Evolutionary conservation across 2,113 vertebrate genomes (phyloP).

Genomic region (Picathartes gymnocephalus): DNA sequence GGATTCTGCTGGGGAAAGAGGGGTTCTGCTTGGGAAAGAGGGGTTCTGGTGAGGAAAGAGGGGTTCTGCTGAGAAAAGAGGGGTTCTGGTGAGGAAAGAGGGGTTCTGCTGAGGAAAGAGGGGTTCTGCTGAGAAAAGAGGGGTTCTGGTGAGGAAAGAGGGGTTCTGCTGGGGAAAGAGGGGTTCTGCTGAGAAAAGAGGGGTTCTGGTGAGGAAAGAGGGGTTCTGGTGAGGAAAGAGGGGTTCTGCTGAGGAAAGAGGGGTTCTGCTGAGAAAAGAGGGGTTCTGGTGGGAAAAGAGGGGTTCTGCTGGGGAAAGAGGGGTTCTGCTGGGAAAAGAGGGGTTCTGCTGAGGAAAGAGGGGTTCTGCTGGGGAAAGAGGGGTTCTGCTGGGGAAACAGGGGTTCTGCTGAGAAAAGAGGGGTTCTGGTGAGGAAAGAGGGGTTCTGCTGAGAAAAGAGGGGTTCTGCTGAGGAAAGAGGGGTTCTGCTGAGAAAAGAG

Average conservation of each 20-base stretch:
- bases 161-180: background rate
- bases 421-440: background rate
- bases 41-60: background rate
- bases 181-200: accelerated
- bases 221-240: background rate
- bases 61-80: background rate
- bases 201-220: background rate
- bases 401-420: background rate
- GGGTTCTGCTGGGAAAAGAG: accelerated
- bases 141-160: background rate
- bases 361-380: background rate
- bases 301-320: background rate
- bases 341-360: background rate
- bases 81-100: accelerated
- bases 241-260: accelerated
- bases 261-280: background rate
- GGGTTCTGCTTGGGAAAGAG: background rate
- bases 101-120: background rate
- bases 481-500: background rate
- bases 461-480: accelerated
- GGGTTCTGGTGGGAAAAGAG: background rate
- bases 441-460: background rate
- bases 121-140: background rate
- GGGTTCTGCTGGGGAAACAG: accelerated
- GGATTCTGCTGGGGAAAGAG: background rate